phyloP scores from a whole-genome alignment of 2,888 invertebrate species.

The Drosophila recens region DNA sequence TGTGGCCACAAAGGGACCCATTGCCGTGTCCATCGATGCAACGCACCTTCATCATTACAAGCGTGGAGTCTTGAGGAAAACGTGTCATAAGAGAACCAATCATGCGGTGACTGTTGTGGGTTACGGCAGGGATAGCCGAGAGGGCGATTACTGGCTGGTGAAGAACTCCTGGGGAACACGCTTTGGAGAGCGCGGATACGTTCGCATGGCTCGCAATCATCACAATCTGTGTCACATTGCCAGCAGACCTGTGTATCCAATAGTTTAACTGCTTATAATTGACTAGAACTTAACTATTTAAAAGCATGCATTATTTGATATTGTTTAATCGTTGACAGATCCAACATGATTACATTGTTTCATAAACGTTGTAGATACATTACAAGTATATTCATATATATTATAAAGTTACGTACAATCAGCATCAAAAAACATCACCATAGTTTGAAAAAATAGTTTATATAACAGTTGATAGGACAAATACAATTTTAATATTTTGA shows the following conservation, averaged over 20 bases:
- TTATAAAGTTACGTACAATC: constrained; percentile 39
- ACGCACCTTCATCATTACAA: constrained; percentile 93
- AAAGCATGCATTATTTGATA: constrained; percentile 15
- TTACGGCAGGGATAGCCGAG: constrained; percentile 82
- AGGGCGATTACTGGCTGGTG: constrained; percentile 88
- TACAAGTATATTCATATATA: constrained; percentile 7
- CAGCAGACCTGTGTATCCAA: constrained; percentile 91
- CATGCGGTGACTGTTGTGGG: constrained; percentile 88
- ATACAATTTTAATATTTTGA: constrained; percentile 40
- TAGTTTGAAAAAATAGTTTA: constrained; percentile 44
- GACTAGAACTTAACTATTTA: neutral
- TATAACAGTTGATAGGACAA: constrained; percentile 56
- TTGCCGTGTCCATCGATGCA: constrained; percentile 95
- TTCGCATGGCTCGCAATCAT: constrained; percentile 93
- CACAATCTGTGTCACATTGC: constrained; percentile 95
- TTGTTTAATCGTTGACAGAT: constrained; percentile 11
- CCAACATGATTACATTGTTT: constrained; percentile 30
- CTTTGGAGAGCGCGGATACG: constrained; percentile 94
- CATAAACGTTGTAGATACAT: constrained; percentile 33
- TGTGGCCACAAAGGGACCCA: constrained; percentile 92
- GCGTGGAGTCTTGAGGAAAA: constrained; percentile 91
- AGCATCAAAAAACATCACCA: constrained; percentile 65
- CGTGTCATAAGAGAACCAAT: constrained; percentile 89
- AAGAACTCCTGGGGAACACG: constrained; percentile 89
- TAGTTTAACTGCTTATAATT: constrained; percentile 73